These are phyloP conservation scores for Apis laboriosa DNA, from an alignment of 1,140 invertebrate species.

Conservation along the genomic window DNA sequence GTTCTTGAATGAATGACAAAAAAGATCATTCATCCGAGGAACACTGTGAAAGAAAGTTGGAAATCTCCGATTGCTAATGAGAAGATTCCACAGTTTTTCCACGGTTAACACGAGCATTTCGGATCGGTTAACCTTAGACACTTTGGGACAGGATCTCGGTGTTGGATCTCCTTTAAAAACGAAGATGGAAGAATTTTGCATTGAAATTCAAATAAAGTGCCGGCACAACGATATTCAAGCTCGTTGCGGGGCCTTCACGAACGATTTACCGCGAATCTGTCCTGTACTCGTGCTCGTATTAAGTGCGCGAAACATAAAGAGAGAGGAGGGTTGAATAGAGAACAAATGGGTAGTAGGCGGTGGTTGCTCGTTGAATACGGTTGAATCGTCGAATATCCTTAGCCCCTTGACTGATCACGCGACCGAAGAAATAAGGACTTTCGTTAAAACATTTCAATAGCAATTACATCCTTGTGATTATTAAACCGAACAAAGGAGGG, in stretches of 20 bases:
- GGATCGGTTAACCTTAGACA: conserved; percentile 20
- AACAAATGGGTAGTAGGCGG: background rate
- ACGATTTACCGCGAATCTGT: conserved; percentile 53
- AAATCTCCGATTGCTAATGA: conserved; percentile 44
- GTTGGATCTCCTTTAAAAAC: background rate
- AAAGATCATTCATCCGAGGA: conserved; percentile 5
- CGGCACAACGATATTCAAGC: conserved; percentile 24
- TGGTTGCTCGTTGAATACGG: conserved; percentile 26
- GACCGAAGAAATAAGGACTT: conserved; percentile 15
- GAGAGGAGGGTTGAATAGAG: conserved; percentile 26
- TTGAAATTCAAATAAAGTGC: conserved; percentile 56
- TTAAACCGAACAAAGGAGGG: conserved; percentile 27
- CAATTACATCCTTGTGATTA: conserved; percentile 46
- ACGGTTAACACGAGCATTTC: conserved; percentile 11
- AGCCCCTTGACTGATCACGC: conserved; percentile 9
- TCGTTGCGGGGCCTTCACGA: conserved; percentile 44
- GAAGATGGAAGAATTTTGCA: background rate
- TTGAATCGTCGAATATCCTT: conserved; percentile 37
- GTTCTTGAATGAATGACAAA: background rate
- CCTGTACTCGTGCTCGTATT: background rate
- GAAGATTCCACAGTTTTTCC: conserved; percentile 18
- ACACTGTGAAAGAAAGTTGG: background rate
- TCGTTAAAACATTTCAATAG: conserved; percentile 30
- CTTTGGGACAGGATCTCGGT: background rate
- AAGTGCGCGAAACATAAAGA: conserved; percentile 24